phyloP scores from a whole-genome alignment of 2,113 vertebrate genomes.

The Nothoprocta perdicaria region DNA sequence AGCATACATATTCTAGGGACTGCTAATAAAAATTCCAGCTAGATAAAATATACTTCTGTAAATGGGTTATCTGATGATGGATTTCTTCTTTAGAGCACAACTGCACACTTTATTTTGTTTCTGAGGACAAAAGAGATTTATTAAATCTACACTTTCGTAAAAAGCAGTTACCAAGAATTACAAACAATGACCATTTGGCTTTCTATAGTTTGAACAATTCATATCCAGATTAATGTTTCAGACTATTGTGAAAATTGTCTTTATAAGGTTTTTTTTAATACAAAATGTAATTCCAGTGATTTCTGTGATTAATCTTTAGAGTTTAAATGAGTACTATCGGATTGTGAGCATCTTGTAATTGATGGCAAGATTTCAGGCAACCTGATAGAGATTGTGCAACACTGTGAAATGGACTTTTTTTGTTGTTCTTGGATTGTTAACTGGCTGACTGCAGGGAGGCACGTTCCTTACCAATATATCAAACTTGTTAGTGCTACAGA shows the following conservation, averaged over 20 bases:
- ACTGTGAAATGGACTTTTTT: neutral
- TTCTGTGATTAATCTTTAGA: neutral
- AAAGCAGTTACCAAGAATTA: neutral
- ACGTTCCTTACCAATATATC: neutral
- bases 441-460: neutral
- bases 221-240: neutral
- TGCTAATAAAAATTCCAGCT: neutral
- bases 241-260: too few relatives aligned
- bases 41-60: neutral
- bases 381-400: neutral
- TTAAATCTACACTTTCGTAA: neutral
- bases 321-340: neutral
- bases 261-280: neutral
- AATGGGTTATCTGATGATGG: neutral
- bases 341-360: neutral
- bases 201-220: neutral
- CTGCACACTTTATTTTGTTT: neutral
- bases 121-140: neutral
- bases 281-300: neutral
- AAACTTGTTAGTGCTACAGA: neutral
- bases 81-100: neutral
- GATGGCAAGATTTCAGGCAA: neutral
- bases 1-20: rapidly evolving
- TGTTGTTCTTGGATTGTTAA: neutral
- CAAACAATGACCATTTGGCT: neutral